phyloP scores from a whole-genome alignment of 2,113 vertebrate genomes.

The Ictalurus punctatus region DNA sequence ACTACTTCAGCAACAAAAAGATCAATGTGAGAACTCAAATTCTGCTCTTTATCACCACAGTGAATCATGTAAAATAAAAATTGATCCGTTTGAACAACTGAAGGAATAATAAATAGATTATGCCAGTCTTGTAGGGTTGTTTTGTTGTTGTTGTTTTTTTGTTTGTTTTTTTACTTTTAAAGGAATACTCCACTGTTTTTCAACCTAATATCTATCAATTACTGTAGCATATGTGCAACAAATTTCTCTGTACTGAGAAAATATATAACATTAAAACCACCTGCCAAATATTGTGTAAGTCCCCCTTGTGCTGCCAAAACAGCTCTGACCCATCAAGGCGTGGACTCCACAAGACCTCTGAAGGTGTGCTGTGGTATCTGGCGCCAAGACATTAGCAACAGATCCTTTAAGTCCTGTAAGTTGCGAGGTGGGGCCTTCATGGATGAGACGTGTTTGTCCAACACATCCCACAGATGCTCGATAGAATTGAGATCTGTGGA shows the following conservation, averaged over 20 bases:
- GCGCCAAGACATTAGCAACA: too few species aligned
- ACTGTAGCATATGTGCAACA: neutral
- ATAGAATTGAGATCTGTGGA: too few species aligned
- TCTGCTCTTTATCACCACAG: neutral
- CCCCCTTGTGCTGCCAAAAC: too few species aligned
- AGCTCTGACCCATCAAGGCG: too few species aligned
- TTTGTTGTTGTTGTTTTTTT: neutral
- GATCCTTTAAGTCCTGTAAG: too few species aligned
- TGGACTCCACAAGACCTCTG: too few species aligned
- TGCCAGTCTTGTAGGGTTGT: neutral
- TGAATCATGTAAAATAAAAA: neutral
- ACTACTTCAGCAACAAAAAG: slow-evolving; percentile 5
- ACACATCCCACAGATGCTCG: too few species aligned
- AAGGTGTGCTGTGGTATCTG: too few species aligned
- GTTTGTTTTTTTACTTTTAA: neutral
- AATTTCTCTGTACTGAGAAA: neutral
- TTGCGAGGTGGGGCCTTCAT: too few species aligned
- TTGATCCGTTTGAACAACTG: neutral
- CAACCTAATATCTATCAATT: neutral
- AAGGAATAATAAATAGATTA: neutral
- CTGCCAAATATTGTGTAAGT: too few species aligned
- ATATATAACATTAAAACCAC: neutral
- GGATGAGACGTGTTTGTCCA: too few species aligned
- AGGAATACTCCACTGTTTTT: neutral
- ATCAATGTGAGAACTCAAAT: neutral